Conservation (phyloP, 2,113 vertebrate genomes). For the Jacana jacana region DNA sequence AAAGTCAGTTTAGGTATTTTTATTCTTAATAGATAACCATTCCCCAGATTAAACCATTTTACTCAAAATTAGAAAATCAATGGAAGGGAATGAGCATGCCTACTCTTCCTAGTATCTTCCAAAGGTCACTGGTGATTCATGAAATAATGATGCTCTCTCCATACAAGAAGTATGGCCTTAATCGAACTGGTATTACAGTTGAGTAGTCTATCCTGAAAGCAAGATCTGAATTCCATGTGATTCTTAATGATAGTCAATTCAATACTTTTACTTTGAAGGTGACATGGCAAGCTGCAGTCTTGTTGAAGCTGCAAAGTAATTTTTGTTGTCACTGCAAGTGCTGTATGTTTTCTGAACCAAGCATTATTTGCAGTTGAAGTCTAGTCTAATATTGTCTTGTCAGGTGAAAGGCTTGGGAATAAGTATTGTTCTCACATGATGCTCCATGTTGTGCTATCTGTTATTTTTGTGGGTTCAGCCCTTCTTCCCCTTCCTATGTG, state of each 20-base stretch:
- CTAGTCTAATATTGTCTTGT: neutral
- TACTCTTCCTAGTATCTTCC: slow-evolving; percentile 18
- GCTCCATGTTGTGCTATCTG: neutral
- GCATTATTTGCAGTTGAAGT: neutral
- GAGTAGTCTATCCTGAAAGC: neutral
- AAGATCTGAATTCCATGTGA: neutral
- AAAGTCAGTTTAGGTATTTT: slow-evolving; percentile 18
- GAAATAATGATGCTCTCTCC: neutral
- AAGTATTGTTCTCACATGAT: neutral
- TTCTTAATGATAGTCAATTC: neutral
- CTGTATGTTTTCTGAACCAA: neutral
- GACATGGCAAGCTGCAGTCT: neutral
- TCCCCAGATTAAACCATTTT: slow-evolving; percentile 56
- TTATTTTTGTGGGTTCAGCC: neutral
- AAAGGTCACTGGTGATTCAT: slow-evolving; percentile 59
- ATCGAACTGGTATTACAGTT: neutral
- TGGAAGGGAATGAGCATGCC: slow-evolving; percentile 46
- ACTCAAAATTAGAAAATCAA: slow-evolving; percentile 73
- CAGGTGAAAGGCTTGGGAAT: neutral
- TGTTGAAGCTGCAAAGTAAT: neutral
- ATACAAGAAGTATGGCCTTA: neutral
- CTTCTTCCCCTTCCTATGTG: neutral
- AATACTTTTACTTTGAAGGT: neutral
- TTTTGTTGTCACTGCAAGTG: neutral
- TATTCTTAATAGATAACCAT: slow-evolving; percentile 17